Base-by-base conservation (phyloP, 2,888 invertebrate genomes). In the Stegophylla sp. region DNA sequence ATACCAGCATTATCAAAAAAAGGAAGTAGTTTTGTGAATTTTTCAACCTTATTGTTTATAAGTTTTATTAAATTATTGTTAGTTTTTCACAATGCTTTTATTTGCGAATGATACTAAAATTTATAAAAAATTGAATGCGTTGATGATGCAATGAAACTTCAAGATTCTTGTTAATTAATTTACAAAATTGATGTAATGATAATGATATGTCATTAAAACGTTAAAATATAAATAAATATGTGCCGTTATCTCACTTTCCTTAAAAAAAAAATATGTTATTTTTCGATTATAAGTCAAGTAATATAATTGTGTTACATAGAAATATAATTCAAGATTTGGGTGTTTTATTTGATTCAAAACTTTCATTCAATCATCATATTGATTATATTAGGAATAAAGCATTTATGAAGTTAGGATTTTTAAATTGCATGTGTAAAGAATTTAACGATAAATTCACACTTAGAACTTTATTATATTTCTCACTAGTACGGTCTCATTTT, bases 371-470 rank as follows among this genome's bases (percentile, higher is more conserved):
- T 53, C 53, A 53, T n/a, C 53, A n/a, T 3, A n/a, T 53, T 53
- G 53, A 53, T 53, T 53, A 53, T 17, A 53, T 53, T 53, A 53
- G n/a, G 53, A 53, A 53, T 53, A 53, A 53, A 53, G 53, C 53
- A 3, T 53, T 53, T 53, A 53, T 53, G 53, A n/a, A n/a, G n/a
- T n/a, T n/a, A n/a, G n/a, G n/a, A n/a, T n/a, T n/a, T n/a, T n/a
- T n/a, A n/a, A n/a, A 53, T 53, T 53, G 53, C 7, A 53, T 17
- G 53, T n/a, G n/a, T 17, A n/a, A 53, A n/a, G 15, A 53, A n/a
- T 53, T 53, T n/a, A 53, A 53, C 53, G n/a, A 53, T n/a, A 7
- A 53, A n/a, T n/a, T n/a, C 1, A n/a, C 53, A 15, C 53, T 53
- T 53, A 53, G 7, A 53, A 53, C 3, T 53, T 1, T 53, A 53